Evolutionary conservation across 2,888 invertebrate species (phyloP).

Genomic region (Chymomyza fuscimana): DNA sequence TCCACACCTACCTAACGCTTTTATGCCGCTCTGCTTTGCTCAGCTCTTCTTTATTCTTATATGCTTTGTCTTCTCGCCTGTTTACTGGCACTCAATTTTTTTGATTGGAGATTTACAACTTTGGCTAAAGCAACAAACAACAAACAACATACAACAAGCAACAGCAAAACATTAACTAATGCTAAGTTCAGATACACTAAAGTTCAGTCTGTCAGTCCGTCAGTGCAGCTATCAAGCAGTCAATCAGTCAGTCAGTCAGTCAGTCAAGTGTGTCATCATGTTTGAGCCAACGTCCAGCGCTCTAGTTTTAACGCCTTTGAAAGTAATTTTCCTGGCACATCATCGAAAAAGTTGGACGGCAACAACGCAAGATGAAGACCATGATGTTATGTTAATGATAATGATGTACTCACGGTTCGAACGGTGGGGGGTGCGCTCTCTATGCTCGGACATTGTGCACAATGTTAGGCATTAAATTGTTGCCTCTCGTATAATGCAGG

Average conservation of each 20-base stretch:
- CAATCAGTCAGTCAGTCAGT: not conserved
- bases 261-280: conserved; percentile 26
- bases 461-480: not conserved
- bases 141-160: conserved; percentile 17
- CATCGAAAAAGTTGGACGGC: conserved; percentile 53
- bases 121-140: conserved; percentile 7
- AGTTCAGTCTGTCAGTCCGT: conserved; percentile 26
- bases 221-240: not conserved
- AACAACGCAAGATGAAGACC: conserved; percentile 29
- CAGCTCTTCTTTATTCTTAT: not conserved
- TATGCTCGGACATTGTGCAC: not conserved
- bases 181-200: conserved; percentile 19
- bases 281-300: not conserved
- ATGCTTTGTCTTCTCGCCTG: not conserved
- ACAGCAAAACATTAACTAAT: conserved; percentile 26
- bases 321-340: conserved; percentile 61
- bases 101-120: conserved; percentile 67
- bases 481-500: not conserved
- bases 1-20: too few relatives aligned
- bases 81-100: conserved; percentile 60
- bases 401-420: not conserved
- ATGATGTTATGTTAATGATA: conserved; percentile 35
- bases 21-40: not conserved
- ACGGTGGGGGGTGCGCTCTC: not conserved
- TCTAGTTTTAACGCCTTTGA: conserved; percentile 68